Base-by-base conservation (phyloP, 2,888 invertebrate species). In the Platypus cylindrus region DNA sequence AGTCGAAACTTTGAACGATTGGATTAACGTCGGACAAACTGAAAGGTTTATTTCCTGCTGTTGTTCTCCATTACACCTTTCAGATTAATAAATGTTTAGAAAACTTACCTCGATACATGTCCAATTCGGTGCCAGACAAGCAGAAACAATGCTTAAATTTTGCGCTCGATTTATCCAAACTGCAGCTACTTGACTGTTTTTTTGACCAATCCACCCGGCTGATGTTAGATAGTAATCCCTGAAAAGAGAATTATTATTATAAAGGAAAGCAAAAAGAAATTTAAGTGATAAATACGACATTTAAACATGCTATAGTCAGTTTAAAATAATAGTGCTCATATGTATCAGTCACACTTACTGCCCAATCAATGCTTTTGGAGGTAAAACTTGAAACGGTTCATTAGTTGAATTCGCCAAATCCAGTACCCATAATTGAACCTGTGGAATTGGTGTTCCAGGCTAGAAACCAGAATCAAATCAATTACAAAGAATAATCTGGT, bases 91-190 rank as follows among this genome's bases (percentile, higher is more conserved):
- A 32, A 12, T n/a, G n/a, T n/a, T n/a, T n/a, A 16, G 11, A 13
- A 29, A 25, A 54, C 66, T 62, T 53, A 87, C 89, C 73, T 86
- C 82, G 46, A 74, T 69, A 63, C 94, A 94, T 36, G 77, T 75
- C 78, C 87, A 84, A 56, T 76, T 78, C 5, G 82, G 80, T 27
- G 78, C 75, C 40, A 76, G 73, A 61, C 94, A 94, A 43, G 86
- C 75, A 44, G 87, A 81, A 50, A 93, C 75, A 41, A 90, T 74
- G 49, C 87, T 85, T 46, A 85, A 71, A 62, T 94, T 94, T 65
- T 95, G 94, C 27, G 84, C 79, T 49, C 95, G 73, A 62, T 89
- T 89, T 75, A 91, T 81, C 86, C 91, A 95, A 36, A 90, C 83
- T 31, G 85, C 81, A 32, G 84, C 77, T 45, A 93, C 73, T 58